Conservation (phyloP, 2,797 vertebrate species). For the Pristis pectinata region DNA sequence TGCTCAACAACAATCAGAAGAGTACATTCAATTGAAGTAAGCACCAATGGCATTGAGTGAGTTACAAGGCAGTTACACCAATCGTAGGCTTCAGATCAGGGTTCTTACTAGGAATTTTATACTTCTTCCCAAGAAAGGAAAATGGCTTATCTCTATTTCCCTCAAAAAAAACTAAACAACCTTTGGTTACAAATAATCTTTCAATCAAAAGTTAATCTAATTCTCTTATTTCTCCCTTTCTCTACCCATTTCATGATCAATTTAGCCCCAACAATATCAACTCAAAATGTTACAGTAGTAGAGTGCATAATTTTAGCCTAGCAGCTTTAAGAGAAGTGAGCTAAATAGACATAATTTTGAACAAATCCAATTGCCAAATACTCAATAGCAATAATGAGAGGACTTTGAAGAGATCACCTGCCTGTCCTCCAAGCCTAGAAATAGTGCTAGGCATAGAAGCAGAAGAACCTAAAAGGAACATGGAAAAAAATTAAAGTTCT, state of each 20-base stretch:
- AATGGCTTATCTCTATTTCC: neutral
- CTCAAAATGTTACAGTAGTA: neutral
- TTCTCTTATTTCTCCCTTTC: neutral
- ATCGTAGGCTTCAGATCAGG: slow-evolving; percentile 35
- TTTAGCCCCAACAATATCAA: slow-evolving; percentile 23
- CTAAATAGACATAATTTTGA: neutral
- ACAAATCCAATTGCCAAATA: neutral
- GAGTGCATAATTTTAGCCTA: neutral
- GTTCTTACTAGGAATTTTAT: slow-evolving; percentile 29
- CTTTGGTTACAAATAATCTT: slow-evolving; percentile 20
- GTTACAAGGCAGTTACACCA: slow-evolving; percentile 35
- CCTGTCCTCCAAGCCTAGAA: neutral
- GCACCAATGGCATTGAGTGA: slow-evolving; percentile 26
- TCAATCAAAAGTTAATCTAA: neutral
- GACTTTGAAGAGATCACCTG: neutral
- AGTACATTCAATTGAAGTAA: slow-evolving; percentile 28
- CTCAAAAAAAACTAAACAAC: neutral
- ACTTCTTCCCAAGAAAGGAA: slow-evolving; percentile 9
- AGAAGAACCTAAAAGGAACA: slow-evolving; percentile 19
- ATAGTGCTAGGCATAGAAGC: neutral
- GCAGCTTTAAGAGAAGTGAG: neutral
- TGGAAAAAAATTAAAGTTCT: neutral
- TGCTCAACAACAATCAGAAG: slow-evolving; percentile 34
- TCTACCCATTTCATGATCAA: neutral
- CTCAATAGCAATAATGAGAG: neutral